Evolutionary conservation across 2,888 invertebrate genomes (phyloP), one percentile per base, ranked within the genome.

Genomic region (Tenthredo mesomela): DNA sequence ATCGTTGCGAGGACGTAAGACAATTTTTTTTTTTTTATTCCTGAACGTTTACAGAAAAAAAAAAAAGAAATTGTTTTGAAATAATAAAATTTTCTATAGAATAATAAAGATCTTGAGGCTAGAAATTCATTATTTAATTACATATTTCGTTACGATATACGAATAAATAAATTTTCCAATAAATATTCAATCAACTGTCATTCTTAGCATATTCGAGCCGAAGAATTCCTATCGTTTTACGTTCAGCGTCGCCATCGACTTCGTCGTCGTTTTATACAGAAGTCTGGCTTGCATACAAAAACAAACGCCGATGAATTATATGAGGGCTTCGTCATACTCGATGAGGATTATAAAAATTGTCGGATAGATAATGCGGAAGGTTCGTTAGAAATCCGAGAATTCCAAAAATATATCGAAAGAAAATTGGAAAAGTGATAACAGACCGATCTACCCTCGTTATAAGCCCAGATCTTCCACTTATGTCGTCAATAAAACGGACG

Each of bases 111-210:
- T 47, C 15, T 0, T 15, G 43, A 10, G 43, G 0, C 15, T 47
- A 47, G 4, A 47, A 15, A 47, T 47, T 47, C 47, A 47, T 15
- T 3, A 3, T 25, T 25, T 3, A 25, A 47, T 47, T 47, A 47
- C 25, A 12, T 61, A 12, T 21, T 61, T 25, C 10, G 21, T 61
- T 21, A 25, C n/a, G 61, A 33, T 33, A 33, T 33, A 61, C 10
- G 61, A 2, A 61, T 54, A 67, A 67, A 67, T 67, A 33, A 67
- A 67, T 67, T 67, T 67, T 18, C 18, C 33, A 33, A 67, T 33
- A 33, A 33, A 67, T 67, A 67, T 67, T 67, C 33, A 33, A 33
- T 67, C 67, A 67, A 18, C 67, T 67, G 33, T 67, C 67, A 67
- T 67, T 67, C 67, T 67, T 25, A 25, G 61, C 67, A 33, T 67